Evolutionary conservation across 2,797 vertebrate genomes (phyloP).

Genomic region (Austrolebias charrua): DNA sequence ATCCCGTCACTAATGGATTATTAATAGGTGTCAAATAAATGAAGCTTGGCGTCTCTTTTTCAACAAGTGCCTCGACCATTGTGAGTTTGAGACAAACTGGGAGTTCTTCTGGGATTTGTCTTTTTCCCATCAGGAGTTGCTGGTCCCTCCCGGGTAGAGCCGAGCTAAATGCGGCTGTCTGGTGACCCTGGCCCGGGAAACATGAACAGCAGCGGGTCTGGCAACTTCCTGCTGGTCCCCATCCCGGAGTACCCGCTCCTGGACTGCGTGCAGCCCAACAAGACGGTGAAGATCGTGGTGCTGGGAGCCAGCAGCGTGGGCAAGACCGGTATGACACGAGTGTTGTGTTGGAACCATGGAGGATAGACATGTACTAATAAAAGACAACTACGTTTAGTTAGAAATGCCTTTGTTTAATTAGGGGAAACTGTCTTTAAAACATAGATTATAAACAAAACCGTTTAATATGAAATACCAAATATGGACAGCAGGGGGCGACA

Average conservation of each 20-base stretch:
- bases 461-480: background rate
- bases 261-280: slow-evolving; percentile 87
- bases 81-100: background rate
- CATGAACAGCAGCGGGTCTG: slow-evolving; percentile 87
- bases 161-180: slow-evolving; percentile 76
- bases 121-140: background rate
- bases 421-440: too few species aligned
- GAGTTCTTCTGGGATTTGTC: background rate
- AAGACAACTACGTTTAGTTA: too few species aligned
- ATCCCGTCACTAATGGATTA: background rate
- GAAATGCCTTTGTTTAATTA: too few species aligned
- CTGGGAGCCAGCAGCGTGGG: slow-evolving; percentile 90
- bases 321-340: slow-evolving; percentile 83
- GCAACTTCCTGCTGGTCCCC: slow-evolving; percentile 90
- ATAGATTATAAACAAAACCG: background rate
- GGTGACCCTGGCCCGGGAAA: slow-evolving; percentile 71
- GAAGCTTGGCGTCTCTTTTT: background rate
- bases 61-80: background rate
- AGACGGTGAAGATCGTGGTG: slow-evolving; percentile 90
- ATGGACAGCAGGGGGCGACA: slow-evolving; percentile 41
- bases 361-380: too few species aligned
- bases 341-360: too few species aligned
- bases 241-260: slow-evolving; percentile 87
- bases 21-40: background rate
- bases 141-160: slow-evolving; percentile 12